These are phyloP conservation scores for Marcusenius ussheri DNA, from an alignment of 2,113 vertebrate species.

Conservation along the genomic window DNA sequence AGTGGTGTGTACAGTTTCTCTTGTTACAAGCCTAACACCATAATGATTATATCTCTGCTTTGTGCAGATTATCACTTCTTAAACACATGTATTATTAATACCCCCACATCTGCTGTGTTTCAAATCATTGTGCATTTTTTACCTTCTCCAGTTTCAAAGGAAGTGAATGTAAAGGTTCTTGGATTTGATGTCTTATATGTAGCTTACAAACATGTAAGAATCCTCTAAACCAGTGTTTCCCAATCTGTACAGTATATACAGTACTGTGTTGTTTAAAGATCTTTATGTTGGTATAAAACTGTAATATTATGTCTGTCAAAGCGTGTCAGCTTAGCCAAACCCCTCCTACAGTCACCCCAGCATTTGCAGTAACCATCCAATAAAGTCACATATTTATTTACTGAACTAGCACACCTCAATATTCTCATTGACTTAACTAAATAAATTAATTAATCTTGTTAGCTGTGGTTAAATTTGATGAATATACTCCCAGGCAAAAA, in stretches of 20 bases:
- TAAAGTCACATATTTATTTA: background rate
- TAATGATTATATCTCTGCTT: background rate
- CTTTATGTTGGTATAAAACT: background rate
- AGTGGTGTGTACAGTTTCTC: background rate
- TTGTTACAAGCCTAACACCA: background rate
- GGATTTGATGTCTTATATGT: background rate
- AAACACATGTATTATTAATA: conserved; percentile 1
- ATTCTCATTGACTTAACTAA: background rate
- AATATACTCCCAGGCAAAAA: background rate
- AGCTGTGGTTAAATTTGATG: background rate
- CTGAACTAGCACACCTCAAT: background rate
- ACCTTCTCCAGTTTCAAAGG: background rate
- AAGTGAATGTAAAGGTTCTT: background rate
- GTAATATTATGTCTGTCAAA: background rate
- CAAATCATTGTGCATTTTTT: background rate
- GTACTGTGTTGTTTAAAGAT: background rate
- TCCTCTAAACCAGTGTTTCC: background rate
- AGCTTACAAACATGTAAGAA: background rate
- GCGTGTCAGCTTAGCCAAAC: background rate
- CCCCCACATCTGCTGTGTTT: background rate
- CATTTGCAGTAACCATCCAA: background rate
- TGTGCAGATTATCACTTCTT: background rate
- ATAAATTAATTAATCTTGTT: background rate
- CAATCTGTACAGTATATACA: background rate
- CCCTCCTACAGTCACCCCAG: background rate